Base-by-base conservation (phyloP, 2,113 vertebrate species). In the Porphyrio hochstetteri region DNA sequence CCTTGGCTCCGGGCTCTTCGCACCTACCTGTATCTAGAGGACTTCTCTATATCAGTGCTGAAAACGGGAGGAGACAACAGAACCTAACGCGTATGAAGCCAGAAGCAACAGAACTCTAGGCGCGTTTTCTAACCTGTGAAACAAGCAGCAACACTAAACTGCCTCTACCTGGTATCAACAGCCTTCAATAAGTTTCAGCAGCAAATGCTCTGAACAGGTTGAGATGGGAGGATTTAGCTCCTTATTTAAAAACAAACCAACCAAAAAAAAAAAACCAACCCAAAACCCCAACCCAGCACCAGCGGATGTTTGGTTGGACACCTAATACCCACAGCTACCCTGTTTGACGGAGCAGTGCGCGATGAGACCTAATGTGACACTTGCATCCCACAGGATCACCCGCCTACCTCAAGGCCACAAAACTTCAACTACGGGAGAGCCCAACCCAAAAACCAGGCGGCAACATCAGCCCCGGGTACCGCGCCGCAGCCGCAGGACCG, bases 401-500 rank as follows among this genome's bases (percentile, higher is more conserved):
- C 0, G 7, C 2, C 12, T 0, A 7, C 5, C 11, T 3, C 3
- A 10, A 20, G 17, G 20, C 56, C 31, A 21, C 38, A 11, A 7
- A 19, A 11, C 14, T 7, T 0, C 18, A 0, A 0, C 46, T 0
- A 3, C 0, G 0, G 59, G 57, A 21, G 65, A 3, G 2, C 46
- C 24, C 57, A 20, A 6, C 29, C 56, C 10, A 9, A 21, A 24
- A 13, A 46, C 7, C 10, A 1, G 61, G 20, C 4, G 20, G n/a
- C 28, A 1, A 3, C 10, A 12, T 10, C 5, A 61, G 20, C 3
- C 55, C 1, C n/a, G 1, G 31, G 21, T 9, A 3, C 3, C 63
- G 18, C 33, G 5, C 3, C 16, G 2, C 0, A 12, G 44, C n/a
- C 5, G 11, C 44, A 7, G 40, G 71, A 16, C 46, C 1, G 1